A percentile compares a stretch with the other conserved stretches of the same genome.
Evolutionary conservation across 2,888 invertebrate genomes (phyloP).

Genomic region (Pterostichus niger): DNA sequence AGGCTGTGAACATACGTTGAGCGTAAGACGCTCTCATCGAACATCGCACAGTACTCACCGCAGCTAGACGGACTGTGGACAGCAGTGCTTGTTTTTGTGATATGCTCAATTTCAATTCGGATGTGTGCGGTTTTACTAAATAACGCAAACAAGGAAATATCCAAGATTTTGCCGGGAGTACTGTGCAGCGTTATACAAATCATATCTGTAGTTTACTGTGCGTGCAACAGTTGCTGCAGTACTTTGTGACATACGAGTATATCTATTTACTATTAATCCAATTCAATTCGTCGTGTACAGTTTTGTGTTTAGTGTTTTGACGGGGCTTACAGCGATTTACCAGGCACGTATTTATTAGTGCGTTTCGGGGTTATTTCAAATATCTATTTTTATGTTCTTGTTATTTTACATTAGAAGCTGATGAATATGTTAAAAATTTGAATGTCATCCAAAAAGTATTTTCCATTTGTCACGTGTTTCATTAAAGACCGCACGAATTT

Average conservation of each 20-base stretch:
- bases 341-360: constrained; percentile 41
- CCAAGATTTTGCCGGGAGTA: neutral
- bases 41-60: constrained; percentile 42
- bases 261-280: neutral
- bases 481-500: constrained; percentile 7
- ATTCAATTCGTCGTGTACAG: neutral
- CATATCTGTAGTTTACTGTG: constrained; percentile 25
- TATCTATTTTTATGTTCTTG: constrained; percentile 64
- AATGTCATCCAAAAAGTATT: constrained; percentile 66
- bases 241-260: constrained; percentile 10
- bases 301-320: constrained; percentile 30
- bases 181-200: neutral
- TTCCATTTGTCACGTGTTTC: constrained; percentile 61
- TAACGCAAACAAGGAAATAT: constrained; percentile 7
- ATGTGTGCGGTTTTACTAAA: constrained; percentile 44
- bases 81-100: constrained; percentile 25
- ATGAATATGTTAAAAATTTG: constrained; percentile 65
- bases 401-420: constrained; percentile 63
- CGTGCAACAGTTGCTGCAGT: neutral
- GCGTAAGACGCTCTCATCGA: constrained; percentile 47
- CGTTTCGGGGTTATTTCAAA: constrained; percentile 16
- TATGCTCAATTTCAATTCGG: constrained; percentile 8
- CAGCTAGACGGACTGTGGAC: constrained; percentile 25
- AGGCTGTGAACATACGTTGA: constrained; percentile 58
- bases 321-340: neutral